Percentiles rank a stretch among this genome's conserved stretches.
These are phyloP conservation scores for Drosophila glabriapex DNA, from an alignment of 2,888 invertebrate species.

Conservation along the genomic window DNA sequence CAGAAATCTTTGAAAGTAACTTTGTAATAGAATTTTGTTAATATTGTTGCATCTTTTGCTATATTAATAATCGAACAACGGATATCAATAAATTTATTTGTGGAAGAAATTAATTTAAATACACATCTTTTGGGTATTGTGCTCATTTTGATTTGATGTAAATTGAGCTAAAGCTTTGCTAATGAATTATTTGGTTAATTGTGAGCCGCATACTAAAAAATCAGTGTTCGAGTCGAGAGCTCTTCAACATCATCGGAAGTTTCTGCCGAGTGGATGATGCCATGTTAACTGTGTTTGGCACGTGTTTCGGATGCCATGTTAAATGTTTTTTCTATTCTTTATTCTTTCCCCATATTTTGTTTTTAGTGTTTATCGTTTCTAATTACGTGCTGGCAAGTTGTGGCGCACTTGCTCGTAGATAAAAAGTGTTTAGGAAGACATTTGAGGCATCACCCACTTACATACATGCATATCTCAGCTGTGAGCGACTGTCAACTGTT, in stretches of 20 bases:
- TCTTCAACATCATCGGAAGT: slow-evolving; percentile 6
- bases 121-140: background rate
- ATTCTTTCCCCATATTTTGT: slow-evolving; percentile 5
- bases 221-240: slow-evolving; percentile 11
- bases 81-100: background rate
- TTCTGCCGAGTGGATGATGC: slow-evolving; percentile 8
- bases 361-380: slow-evolving; percentile 44
- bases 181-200: background rate
- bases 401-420: slow-evolving; percentile 40
- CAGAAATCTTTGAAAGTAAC: background rate
- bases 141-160: background rate
- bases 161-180: background rate
- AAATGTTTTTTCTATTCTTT: background rate
- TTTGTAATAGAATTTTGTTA: background rate
- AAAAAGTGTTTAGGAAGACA: slow-evolving; percentile 18
- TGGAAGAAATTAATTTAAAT: background rate
- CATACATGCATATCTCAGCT: slow-evolving; percentile 17
- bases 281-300: slow-evolving; percentile 34
- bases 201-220: slow-evolving; percentile 1
- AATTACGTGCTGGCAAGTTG: slow-evolving; percentile 52
- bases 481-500: slow-evolving; percentile 9
- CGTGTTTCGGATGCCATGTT: slow-evolving; percentile 35
- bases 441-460: slow-evolving; percentile 33
- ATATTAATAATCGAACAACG: background rate
- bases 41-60: background rate